Evolutionary conservation across 2,797 vertebrate species (phyloP).

Genomic region (Calcarius lapponicus): DNA sequence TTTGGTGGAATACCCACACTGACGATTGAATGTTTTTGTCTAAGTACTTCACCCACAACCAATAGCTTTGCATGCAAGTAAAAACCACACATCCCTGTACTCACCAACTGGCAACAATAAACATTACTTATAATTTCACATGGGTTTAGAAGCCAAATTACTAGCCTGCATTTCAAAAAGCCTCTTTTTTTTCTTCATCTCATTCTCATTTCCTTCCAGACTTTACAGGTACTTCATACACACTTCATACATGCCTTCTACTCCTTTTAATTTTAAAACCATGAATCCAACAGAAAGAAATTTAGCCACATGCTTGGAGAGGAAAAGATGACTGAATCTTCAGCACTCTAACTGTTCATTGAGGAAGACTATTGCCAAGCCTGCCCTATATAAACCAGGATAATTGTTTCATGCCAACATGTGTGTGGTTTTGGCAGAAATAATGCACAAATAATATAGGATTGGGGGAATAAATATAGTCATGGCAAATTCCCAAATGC

Average conservation of each 20-base stretch:
- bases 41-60: conserved; percentile 14
- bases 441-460: neutral
- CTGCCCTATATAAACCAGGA: conserved; percentile 4
- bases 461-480: neutral
- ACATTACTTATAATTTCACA: conserved; percentile 39
- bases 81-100: conserved; percentile 32
- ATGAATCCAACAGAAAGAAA: neutral
- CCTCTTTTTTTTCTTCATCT: neutral
- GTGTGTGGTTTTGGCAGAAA: conserved; percentile 25
- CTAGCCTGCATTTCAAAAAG: conserved; percentile 8
- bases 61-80: conserved; percentile 43
- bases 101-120: conserved; percentile 48
- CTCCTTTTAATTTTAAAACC: neutral
- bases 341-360: neutral
- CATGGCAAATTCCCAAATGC: conserved; percentile 7
- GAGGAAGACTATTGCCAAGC: conserved; percentile 35
- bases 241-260: neutral
- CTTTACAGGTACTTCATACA: neutral
- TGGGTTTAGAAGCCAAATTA: conserved; percentile 45
- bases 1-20: conserved; percentile 47
- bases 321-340: conserved; percentile 3
- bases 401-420: conserved; percentile 30
- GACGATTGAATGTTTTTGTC: conserved; percentile 5
- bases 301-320: neutral
- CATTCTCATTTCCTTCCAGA: neutral